Conservation (phyloP, 2,797 vertebrate genomes). For the Danio albolineatus region DNA sequence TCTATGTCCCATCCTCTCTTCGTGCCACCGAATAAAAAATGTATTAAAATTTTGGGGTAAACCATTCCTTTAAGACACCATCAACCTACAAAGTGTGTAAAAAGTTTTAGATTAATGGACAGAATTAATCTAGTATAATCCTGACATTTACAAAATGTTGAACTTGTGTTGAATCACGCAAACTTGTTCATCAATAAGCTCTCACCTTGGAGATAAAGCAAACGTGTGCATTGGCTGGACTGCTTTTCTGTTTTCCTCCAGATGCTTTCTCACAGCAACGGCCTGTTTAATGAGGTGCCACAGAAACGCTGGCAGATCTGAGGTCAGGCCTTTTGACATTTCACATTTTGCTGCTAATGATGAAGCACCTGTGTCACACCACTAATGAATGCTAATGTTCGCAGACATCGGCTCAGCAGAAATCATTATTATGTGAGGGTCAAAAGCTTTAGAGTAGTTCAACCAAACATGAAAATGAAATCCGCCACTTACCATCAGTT, state of each 20-base stretch:
- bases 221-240: neutral
- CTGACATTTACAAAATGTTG: neutral
- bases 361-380: conserved; percentile 93
- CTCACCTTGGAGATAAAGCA: neutral
- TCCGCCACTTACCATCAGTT: neutral
- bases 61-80: no score
- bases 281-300: conserved; percentile 97
- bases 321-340: conserved; percentile 90
- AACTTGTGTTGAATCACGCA: neutral
- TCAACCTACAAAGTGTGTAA: no score
- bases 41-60: no score
- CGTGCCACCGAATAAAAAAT: no score
- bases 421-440: neutral
- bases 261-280: conserved; percentile 93
- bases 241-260: conserved; percentile 95
- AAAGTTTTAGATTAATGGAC: no score
- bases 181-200: neutral
- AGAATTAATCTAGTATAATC: no score
- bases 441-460: neutral
- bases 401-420: conserved; percentile 73
- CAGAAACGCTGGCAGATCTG: conserved; percentile 93
- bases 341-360: conserved; percentile 94
- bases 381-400: conserved; percentile 91
- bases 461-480: neutral
- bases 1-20: no score